phyloP scores from a whole-genome alignment of 2,888 invertebrate genomes.

The Oscheius sp. region DNA sequence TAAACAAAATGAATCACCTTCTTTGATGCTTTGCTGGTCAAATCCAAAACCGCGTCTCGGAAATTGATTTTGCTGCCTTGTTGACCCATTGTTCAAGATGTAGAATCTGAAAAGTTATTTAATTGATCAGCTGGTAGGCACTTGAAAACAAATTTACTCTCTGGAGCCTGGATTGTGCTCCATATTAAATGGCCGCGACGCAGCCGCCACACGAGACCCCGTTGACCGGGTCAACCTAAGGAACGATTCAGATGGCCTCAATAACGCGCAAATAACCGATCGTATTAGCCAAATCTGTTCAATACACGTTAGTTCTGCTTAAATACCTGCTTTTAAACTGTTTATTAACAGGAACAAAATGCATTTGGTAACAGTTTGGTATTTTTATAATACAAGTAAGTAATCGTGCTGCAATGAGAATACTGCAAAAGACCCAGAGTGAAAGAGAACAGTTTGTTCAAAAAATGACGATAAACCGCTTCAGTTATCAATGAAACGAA shows the following conservation, averaged over 20 bases:
- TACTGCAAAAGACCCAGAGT: conserved; percentile 6
- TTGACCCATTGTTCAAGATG: conserved; percentile 85
- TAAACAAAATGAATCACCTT: conserved; percentile 22
- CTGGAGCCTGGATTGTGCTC: conserved; percentile 12
- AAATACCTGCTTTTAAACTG: background rate
- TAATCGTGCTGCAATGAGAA: conserved; percentile 20
- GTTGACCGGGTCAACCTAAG: conserved; percentile 1
- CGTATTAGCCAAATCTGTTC: background rate
- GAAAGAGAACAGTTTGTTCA: background rate
- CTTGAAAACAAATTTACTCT: background rate
- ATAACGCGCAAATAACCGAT: background rate
- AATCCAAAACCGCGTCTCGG: conserved; percentile 95
- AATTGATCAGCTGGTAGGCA: background rate
- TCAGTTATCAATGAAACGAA: conserved; percentile 37
- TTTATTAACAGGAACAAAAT: conserved; percentile 23
- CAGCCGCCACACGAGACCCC: conserved; percentile 15
- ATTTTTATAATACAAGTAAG: background rate
- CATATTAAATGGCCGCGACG: conserved; percentile 25
- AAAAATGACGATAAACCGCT: background rate
- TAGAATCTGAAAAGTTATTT: background rate
- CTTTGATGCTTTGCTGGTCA: conserved; percentile 88
- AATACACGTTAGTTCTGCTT: background rate
- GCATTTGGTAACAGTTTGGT: background rate
- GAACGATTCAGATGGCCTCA: background rate
- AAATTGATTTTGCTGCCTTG: conserved; percentile 97